Evolutionary conservation across 2,113 vertebrate genomes (phyloP), one percentile per base, ranked within the genome.

Genomic region (Columbina picui): DNA sequence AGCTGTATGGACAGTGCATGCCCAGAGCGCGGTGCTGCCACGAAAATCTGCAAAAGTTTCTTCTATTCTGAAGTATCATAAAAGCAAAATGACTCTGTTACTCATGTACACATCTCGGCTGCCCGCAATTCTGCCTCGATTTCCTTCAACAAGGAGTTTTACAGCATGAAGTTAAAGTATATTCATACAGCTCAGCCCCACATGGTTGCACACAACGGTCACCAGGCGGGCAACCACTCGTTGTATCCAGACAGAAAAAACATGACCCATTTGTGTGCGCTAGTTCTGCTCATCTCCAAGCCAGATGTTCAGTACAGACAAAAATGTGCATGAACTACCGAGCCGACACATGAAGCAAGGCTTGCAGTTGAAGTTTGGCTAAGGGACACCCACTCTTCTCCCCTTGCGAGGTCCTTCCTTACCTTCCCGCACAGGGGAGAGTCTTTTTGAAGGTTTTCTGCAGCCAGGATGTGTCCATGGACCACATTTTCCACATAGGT

Each of bases 401-500:
- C 41, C 56, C 34, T 47, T 2, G 6, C 32, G 5, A 14, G 50
- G 10, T 29, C 68, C 34, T 2, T 32, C 11, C 98, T 97, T 92
- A 99, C 99, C 98, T 99, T 98, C 71, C 99, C 99, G 93, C 99
- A 99, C 32, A 99, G 77, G 12, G 98, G 83, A 1, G 98, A 98
- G 61, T 98, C 98, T 12, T 53, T 86, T 78, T 97, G 98, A 79
- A 99, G 97, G n/a, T 96, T 96, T 57, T 99, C 99, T 47, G 99
- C 99, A 63, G 99, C 99, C 91, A 99, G 96, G 96, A 99, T 99
- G 96, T 99, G 99, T 20, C 99, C 99, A 5, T 99, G 99, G 34
- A 99, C 99, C 53, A 99, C 99, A 11, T 99, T 99, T 85, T 99
- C 99, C 96, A 99, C 99, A 17, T 98, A 99, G 52, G 99, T 99